Evolutionary conservation across 2,888 invertebrate genomes (phyloP), one percentile per base, ranked within the genome.

Genomic region (Drosophila koepferae): DNA sequence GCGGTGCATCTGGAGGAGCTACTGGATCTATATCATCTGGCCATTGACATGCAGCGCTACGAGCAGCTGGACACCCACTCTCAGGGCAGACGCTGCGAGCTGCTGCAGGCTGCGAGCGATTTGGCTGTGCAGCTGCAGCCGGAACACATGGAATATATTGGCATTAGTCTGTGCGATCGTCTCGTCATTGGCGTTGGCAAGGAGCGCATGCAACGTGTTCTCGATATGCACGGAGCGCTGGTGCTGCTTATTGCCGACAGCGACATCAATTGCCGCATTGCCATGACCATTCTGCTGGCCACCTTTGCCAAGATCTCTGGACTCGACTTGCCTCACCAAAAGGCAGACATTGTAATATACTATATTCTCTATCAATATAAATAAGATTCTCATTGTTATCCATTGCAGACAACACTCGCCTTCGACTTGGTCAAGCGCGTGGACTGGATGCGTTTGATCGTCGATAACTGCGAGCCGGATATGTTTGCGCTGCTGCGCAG

Each of bases 11-110:
- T 74, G 9, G 43, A 51, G 8, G 14, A 77, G 43, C 58, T 83
- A 2, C 10, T 81, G 6, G 84, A 84, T 61, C 56, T 75, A 0
- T 78, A 74, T n/a, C 71, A 69, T 12, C 12, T 84, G 34, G 59
- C 73, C 0, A 68, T 89, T 5, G 58, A 83, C 18, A 75, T 89
- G 86, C 65, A 72, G 41, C 49, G 38, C 7, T 83, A 69, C 31
- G 44, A 71, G 7, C 41, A 7, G n/a, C 12, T 60, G 9, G 40
- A 66, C 2, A 20, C 34, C 0, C 41, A 61, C 14, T 20, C 66
- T 9, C 64, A 59, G 20, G 18, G 16, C 5, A 40, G 66, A 7
- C 86, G 84, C 9, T 28, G 28, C 7, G 62, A 36, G 1, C 16
- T 84, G 8, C 3, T 83, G n/a, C 51, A 67, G 20, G 62, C 49